Base-by-base conservation (phyloP, 2,113 vertebrate genomes). In the Grammomys surdaster region DNA sequence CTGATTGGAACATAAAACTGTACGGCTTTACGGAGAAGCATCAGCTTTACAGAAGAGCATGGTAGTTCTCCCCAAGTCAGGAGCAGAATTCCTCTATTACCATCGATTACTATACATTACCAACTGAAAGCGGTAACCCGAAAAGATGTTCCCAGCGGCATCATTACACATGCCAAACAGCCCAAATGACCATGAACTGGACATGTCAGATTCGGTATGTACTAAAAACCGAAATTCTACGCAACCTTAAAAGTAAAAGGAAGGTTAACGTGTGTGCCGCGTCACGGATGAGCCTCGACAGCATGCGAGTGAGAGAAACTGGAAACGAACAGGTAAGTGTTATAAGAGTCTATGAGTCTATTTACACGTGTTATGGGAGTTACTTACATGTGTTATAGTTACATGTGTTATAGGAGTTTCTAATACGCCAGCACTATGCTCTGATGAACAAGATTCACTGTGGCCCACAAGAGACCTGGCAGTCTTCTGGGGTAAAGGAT, bases 121-220 rank as follows among this genome's bases (percentile, higher is more conserved):
- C 81, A 96, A 94, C 94, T 85, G 33, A 87, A 94, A 92, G 80
- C 84, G 92, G n/a, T 11, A 43, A 85, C 48, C 91, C 4, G 24
- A 91, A 77, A 4, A 89, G 51, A 11, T 82, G 65, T 46, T 70
- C 63, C 33, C 51, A 63, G 70, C 11, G 90, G 31, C 28, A 90
- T 75, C 70, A 90, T 69, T 95, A 93, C 48, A 90, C 88, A 0
- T 78, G 51, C 14, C 69, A 87, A 93, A 87, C 94, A n/a, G 40
- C 13, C n/a, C 73, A 89, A 94, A 87, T 8, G 65, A 54, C 84
- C 36, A 46, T 0, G 26, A 20, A 48, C 9, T 33, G 28, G 40
- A 65, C 56, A 46, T 16, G 56, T 40, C 60, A 90, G 87, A 73
- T 69, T 51, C 67, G n/a, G 43, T 58, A 69, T 7, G 33, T 2